phyloP scores from a whole-genome alignment of 2,113 vertebrate species.

The Pluvianellus socialis region DNA sequence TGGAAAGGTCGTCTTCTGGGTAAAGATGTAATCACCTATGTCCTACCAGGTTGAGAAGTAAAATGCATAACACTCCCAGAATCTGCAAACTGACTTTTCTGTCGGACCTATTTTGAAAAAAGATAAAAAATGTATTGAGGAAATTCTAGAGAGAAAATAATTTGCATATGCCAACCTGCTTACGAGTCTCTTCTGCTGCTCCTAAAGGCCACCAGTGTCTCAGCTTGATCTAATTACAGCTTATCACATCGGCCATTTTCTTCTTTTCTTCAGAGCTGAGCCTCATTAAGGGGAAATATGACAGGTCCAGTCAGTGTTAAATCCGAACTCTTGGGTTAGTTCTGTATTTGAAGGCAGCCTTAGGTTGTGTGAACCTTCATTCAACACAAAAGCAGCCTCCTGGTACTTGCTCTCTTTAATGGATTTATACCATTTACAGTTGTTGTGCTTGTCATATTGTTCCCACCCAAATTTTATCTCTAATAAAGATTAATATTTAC shows the following conservation, averaged over 20 bases:
- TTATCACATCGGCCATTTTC: constrained; percentile 9
- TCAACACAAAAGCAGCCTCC: background rate
- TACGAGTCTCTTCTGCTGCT: constrained; percentile 13
- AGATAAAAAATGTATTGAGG: background rate
- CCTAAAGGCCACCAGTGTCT: constrained; percentile 29
- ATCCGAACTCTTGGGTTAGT: background rate
- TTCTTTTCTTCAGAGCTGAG: constrained; percentile 31
- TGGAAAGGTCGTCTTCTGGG: background rate
- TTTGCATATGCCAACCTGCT: constrained; percentile 28
- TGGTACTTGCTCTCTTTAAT: background rate
- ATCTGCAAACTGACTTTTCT: background rate
- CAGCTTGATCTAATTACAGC: constrained; percentile 63
- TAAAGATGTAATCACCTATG: background rate
- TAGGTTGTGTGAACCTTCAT: constrained; percentile 1
- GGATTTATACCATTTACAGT: background rate
- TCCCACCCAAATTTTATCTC: background rate
- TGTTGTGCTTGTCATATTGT: background rate
- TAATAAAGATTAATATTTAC: background rate
- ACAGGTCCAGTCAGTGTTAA: constrained; percentile 38
- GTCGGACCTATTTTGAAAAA: background rate
- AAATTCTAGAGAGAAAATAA: constrained; percentile 30
- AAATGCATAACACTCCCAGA: background rate
- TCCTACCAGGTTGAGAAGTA: background rate
- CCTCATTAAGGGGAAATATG: constrained; percentile 67
- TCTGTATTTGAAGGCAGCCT: constrained; percentile 38